Evolutionary conservation across 2,113 vertebrate species (phyloP).

Genomic region (Embiotoca jacksoni): DNA sequence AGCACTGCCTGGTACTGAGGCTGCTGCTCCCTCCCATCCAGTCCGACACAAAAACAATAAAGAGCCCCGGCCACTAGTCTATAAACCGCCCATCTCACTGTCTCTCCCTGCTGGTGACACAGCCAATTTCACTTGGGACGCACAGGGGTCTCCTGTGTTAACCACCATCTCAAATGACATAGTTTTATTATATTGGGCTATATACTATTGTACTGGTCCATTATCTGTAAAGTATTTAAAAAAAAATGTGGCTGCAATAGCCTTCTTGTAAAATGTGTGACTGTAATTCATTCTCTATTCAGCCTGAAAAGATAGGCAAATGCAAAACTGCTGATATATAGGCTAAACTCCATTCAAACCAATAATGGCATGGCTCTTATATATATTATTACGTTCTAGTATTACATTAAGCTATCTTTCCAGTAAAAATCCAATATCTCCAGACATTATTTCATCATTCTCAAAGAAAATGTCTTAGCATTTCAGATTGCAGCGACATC

Average conservation of each 20-base stretch:
- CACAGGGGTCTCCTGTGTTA: slow-evolving; percentile 3
- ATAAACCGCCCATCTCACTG: slow-evolving; percentile 74
- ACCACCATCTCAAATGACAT: slow-evolving; percentile 23
- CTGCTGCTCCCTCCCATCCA: slow-evolving; percentile 81
- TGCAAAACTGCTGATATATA: slow-evolving; percentile 11
- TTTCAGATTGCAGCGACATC: background rate
- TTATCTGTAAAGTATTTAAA: slow-evolving; percentile 2
- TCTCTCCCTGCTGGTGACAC: slow-evolving; percentile 82
- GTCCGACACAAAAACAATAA: slow-evolving; percentile 51
- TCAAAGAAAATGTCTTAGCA: background rate
- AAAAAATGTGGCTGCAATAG: background rate
- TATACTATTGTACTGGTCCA: background rate
- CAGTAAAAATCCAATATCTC: no score
- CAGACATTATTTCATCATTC: background rate
- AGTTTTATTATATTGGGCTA: background rate
- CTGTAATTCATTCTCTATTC: slow-evolving; percentile 1
- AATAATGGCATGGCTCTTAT: background rate
- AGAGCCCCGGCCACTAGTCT: slow-evolving; percentile 59
- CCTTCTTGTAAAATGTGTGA: background rate
- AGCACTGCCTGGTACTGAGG: slow-evolving; percentile 82
- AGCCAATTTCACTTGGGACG: slow-evolving; percentile 63
- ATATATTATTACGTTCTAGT: no score
- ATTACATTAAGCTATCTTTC: no score
- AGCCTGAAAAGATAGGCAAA: background rate
- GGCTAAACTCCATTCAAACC: background rate